Percentiles rank a stretch among this genome's conserved stretches.
These are phyloP conservation scores for Rhopalosiphum nymphaeae DNA, from an alignment of 2,888 invertebrate species.

Conservation along the genomic window DNA sequence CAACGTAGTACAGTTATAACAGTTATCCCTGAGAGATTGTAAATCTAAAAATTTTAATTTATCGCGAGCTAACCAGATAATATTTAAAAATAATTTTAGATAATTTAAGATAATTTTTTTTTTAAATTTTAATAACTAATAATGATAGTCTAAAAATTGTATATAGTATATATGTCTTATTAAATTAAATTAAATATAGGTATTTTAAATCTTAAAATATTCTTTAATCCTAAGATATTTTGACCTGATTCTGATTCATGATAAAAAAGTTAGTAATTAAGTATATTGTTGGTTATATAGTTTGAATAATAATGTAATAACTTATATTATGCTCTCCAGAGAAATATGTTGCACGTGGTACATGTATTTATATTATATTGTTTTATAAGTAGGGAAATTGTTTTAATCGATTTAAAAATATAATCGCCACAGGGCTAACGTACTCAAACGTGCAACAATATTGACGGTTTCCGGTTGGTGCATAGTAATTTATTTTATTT, in stretches of 20 bases:
- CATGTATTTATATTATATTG: neutral
- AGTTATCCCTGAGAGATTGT: neutral
- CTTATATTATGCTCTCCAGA: neutral
- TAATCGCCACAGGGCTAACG: no score
- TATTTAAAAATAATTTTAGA: no score
- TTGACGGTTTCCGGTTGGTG: constrained; percentile 3
- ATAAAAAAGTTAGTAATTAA: neutral
- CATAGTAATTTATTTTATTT: constrained; percentile 15
- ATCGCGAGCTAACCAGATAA: neutral
- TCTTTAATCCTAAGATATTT: neutral
- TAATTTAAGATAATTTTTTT: no score
- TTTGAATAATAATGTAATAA: neutral
- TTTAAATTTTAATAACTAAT: neutral
- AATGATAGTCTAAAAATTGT: neutral
- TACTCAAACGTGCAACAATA: neutral
- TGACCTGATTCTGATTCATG: neutral
- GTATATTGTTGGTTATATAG: neutral
- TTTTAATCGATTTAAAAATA: neutral
- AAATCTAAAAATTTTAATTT: neutral
- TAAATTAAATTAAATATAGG: neutral
- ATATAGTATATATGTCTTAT: neutral
- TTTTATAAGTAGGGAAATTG: neutral
- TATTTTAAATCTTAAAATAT: neutral
- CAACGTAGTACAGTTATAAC: neutral
- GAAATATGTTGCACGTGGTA: neutral